A percentile compares a stretch with the other conserved stretches of the same genome.
Conservation (phyloP, 2,113 vertebrate species). For the Tragelaphus buxtoni region DNA sequence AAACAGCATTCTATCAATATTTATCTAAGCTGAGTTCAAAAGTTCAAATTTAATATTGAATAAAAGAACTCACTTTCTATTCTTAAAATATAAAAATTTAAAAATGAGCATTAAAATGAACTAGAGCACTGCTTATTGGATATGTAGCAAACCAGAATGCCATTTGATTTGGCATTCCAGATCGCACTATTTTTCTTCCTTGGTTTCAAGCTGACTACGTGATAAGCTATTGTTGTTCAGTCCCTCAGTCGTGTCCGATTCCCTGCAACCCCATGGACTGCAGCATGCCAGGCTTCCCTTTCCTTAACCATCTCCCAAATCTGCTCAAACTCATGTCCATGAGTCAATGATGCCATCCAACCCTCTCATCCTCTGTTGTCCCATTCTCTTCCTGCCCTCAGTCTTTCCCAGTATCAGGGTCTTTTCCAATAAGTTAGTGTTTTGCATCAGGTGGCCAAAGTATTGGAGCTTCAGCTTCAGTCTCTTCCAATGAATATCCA, state of each 20-base stretch:
- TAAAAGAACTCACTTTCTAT: background rate
- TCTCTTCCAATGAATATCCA: background rate
- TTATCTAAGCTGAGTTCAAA: background rate
- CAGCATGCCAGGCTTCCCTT: background rate
- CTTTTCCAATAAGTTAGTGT: background rate
- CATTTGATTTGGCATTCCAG: fast-evolving
- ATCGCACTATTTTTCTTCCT: fast-evolving
- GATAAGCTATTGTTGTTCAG: background rate
- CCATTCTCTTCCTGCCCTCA: background rate
- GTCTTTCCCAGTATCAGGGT: background rate
- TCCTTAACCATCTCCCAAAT: background rate
- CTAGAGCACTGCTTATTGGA: background rate
- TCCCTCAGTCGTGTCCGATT: background rate
- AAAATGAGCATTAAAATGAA: background rate
- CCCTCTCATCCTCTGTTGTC: background rate
- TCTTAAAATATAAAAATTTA: background rate
- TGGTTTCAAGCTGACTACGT: background rate
- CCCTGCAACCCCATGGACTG: background rate
- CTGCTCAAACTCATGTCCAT: background rate
- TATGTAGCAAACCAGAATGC: background rate
- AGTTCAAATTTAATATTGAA: background rate
- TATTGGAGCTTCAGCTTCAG: background rate
- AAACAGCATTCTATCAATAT: background rate
- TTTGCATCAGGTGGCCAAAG: background rate
- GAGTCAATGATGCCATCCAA: background rate